These are phyloP conservation scores for Cassiopea andromeda DNA, from an alignment of 30 jellyfish, hydroid and myxozoan species.

Conservation along the genomic window DNA sequence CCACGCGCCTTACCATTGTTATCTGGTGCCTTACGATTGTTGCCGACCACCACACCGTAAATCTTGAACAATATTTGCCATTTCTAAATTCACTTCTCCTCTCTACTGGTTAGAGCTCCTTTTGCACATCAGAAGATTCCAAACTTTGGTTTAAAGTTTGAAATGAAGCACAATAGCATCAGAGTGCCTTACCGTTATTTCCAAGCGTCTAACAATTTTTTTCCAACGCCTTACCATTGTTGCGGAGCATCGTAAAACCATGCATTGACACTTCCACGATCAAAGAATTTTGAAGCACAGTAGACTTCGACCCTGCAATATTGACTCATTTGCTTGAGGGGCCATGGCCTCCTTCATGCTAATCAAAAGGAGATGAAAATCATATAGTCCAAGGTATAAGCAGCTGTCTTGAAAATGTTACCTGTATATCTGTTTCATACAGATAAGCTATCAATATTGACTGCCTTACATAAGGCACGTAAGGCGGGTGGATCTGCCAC, in stretches of 20 bases:
- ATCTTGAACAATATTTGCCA: too few species aligned
- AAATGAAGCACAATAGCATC: neutral
- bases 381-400: neutral
- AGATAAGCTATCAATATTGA: too few species aligned
- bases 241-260: too few species aligned
- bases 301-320: neutral
- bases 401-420: neutral
- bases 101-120: neutral
- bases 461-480: too few species aligned
- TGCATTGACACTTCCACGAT: too few species aligned
- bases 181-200: neutral
- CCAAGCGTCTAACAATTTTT: neutral
- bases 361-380: neutral
- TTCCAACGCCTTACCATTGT: neutral
- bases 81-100: neutral
- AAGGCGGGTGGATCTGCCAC: too few species aligned
- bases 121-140: neutral
- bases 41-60: too few species aligned
- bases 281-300: neutral
- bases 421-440: too few species aligned
- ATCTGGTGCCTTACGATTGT: neutral
- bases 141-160: neutral
- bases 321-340: neutral
- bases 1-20: too few species aligned
- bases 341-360: neutral